A percentile compares a stretch with the other conserved stretches of the same genome.
Evolutionary conservation across 2,797 vertebrate species (phyloP).

Genomic region (Mus spretus): DNA sequence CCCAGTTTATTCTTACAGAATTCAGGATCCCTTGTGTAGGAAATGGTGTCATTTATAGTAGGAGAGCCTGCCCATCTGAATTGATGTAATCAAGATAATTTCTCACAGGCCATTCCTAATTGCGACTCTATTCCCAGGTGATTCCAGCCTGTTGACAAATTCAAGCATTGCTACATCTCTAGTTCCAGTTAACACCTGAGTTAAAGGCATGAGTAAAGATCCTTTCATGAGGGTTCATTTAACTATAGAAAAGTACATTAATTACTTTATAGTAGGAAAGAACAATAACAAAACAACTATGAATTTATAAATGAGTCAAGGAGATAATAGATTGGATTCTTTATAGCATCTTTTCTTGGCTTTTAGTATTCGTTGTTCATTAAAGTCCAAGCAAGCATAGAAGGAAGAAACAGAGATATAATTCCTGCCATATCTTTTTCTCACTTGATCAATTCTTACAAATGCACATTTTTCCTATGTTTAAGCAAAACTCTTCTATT

Average conservation of each 20-base stretch:
- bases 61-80: not conserved
- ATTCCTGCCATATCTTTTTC: conserved; percentile 31
- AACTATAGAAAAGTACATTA: conserved; percentile 23
- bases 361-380: conserved; percentile 29
- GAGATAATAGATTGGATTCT: not conserved
- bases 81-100: not conserved
- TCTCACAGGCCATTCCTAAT: not conserved
- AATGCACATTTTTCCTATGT: conserved; percentile 57
- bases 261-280: not conserved
- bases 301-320: conserved; percentile 50
- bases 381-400: not conserved
- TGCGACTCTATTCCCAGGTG: not conserved
- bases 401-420: conserved; percentile 11
- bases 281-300: conserved; percentile 52
- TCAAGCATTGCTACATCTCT: not conserved
- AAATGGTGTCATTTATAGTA: not conserved
- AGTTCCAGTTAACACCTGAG: conserved; percentile 10
- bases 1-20: not conserved
- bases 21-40: not conserved
- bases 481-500: conserved; percentile 80
- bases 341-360: conserved; percentile 10
- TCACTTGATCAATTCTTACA: conserved; percentile 54
- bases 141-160: not conserved
- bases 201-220: conserved; percentile 19
- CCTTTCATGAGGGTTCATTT: not conserved